Evolutionary conservation across 2,888 invertebrate genomes (phyloP), one percentile per base, ranked within the genome.

Genomic region (Acrobasis consociella): DNA sequence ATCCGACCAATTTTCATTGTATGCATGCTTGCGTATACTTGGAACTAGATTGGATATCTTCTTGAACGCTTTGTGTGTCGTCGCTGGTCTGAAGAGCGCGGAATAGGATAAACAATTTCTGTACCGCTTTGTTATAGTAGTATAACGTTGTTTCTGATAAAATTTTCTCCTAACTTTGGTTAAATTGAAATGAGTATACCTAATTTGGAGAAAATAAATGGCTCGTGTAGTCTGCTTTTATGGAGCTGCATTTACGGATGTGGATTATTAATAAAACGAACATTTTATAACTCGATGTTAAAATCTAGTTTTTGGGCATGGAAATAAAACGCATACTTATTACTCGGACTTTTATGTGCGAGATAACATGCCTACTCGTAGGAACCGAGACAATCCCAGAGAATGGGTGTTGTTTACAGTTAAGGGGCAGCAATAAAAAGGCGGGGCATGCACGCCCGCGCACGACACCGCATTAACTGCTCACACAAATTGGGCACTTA

Each of bases 391-490:
- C 82, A 80, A 77, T 78, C 76, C 77, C 72, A 64, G 65, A 80
- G 82, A 87, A 89, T 91, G 90, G 91, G 90, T 89, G 90, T 89
- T 85, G 87, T 90, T 83, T 86, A 89, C 89, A 87, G 89, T 89
- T 88, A 89, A 83, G 89, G 86, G 89, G 87, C 89, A 89, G 89
- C 77, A 86, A 91, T 89, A 91, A 91, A 91, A 89, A 90, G 89
- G 89, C 89, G 89, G 89, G 81, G 86, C 89, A 86, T 85, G 85
- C 85, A 85, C 85, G 85, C 77, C 72, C 76, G 79, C 72, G 82
- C 89, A 89, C 88, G 89, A 88, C 88, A 84, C 77, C 78, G 80
- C 89, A 86, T 86, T 85, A 87, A 86, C 81, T 76, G 80, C 81
- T 80, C 80, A 77, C 84, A 89, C 90, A 90, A 91, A 89, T 90